A percentile compares a stretch with the other conserved stretches of the same genome.
Conservation (phyloP, 2,888 invertebrate species). For the Cephalotes varians region DNA sequence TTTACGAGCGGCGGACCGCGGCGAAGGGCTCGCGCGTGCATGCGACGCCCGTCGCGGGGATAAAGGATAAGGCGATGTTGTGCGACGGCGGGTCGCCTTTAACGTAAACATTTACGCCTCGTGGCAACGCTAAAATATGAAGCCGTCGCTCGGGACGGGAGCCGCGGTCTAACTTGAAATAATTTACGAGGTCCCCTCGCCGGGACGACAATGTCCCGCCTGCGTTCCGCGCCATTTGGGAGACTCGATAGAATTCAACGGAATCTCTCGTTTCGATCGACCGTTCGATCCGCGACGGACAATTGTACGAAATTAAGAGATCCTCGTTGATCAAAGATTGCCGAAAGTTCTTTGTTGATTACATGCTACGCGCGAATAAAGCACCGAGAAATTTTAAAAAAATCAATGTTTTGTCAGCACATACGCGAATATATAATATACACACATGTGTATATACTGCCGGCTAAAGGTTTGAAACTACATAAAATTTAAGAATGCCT, state of each 20-base stretch:
- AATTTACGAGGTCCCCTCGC: slow-evolving; percentile 68
- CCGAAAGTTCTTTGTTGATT: neutral
- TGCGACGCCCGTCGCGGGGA: slow-evolving; percentile 26
- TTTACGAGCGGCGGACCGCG: slow-evolving; percentile 37
- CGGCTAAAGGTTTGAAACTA: too few relatives aligned
- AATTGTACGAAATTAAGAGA: neutral
- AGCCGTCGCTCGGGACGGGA: slow-evolving; percentile 55
- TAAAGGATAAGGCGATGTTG: slow-evolving; percentile 67
- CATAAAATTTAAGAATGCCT: too few relatives aligned
- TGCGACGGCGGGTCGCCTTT: slow-evolving; percentile 64
- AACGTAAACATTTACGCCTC: slow-evolving; percentile 69
- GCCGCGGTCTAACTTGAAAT: slow-evolving; percentile 55
- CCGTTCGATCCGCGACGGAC: neutral
- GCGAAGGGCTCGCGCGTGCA: slow-evolving; percentile 27
- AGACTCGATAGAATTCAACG: neutral
- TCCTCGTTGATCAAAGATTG: neutral
- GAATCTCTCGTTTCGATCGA: neutral
- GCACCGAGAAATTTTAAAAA: too few relatives aligned
- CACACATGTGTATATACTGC: too few relatives aligned
- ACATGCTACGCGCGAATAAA: too few relatives aligned
- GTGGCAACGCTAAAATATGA: slow-evolving; percentile 65
- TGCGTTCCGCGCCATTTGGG: neutral
- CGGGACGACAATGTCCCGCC: neutral
- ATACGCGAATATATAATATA: too few relatives aligned
- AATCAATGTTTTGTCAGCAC: too few relatives aligned